Conservation (phyloP, 2,797 vertebrate genomes). For the Anguilla obscura region DNA sequence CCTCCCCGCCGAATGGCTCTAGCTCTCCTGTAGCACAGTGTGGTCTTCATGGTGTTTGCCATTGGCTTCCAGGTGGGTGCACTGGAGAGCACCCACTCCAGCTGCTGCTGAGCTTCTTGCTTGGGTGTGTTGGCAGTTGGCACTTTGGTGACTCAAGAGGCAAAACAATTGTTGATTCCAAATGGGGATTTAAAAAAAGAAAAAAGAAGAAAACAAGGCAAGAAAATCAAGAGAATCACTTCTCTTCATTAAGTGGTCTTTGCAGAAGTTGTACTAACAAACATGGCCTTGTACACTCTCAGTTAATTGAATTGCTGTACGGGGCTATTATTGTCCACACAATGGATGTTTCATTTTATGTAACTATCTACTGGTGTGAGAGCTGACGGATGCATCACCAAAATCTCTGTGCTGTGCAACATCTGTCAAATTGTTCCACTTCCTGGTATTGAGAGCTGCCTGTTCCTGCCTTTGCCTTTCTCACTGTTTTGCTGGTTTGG, state of each 20-base stretch:
- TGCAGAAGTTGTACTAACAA: neutral
- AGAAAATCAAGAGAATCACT: neutral
- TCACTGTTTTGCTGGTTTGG: neutral
- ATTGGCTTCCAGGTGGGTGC: neutral
- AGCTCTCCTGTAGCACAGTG: neutral
- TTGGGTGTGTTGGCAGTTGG: neutral
- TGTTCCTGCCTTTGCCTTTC: neutral
- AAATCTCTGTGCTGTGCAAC: neutral
- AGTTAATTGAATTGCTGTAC: neutral
- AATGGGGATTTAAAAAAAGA: neutral
- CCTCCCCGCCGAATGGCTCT: neutral
- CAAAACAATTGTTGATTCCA: slow-evolving; percentile 19
- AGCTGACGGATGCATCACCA: neutral
- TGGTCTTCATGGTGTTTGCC: neutral
- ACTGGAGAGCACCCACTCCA: neutral
- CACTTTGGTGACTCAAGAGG: neutral
- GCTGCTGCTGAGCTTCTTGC: neutral
- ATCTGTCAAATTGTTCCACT: slow-evolving; percentile 9
- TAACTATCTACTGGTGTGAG: slow-evolving; percentile 8
- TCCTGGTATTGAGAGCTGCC: neutral
- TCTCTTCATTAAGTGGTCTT: neutral
- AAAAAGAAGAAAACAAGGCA: neutral
- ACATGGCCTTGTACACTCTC: neutral
- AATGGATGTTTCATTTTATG: neutral
- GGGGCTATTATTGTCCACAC: neutral